Evolutionary conservation across 2,888 invertebrate genomes (phyloP).

Genomic region (Temnothorax ravouxi): DNA sequence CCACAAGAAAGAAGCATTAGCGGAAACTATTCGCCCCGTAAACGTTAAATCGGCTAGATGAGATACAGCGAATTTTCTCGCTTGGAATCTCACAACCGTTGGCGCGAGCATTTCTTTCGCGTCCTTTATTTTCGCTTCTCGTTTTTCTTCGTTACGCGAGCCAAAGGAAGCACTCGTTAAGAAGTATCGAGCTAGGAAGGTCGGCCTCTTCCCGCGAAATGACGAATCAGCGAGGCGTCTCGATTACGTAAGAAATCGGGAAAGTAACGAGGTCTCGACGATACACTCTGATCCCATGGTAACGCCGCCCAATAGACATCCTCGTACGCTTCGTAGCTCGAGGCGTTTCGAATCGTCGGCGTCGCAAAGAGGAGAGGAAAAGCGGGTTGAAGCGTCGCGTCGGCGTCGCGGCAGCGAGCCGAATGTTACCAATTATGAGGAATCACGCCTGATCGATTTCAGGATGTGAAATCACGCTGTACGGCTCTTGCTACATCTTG

Average conservation of each 20-base stretch:
- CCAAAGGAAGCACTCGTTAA: slow-evolving; percentile 49
- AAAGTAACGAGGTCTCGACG: slow-evolving; percentile 69
- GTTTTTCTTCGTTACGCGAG: slow-evolving; percentile 45
- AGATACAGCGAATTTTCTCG: slow-evolving; percentile 47
- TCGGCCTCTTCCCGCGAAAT: slow-evolving; percentile 48
- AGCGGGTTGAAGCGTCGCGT: slow-evolving; percentile 35
- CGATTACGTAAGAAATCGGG: slow-evolving; percentile 67
- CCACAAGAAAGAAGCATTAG: background rate
- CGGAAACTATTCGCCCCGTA: background rate
- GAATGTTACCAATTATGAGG: slow-evolving; percentile 79
- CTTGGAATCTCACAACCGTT: slow-evolving; percentile 2
- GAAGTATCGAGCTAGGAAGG: slow-evolving; percentile 34
- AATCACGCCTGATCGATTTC: slow-evolving; percentile 78
- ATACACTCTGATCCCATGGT: slow-evolving; percentile 64
- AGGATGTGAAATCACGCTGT: slow-evolving; percentile 74
- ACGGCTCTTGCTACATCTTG: slow-evolving; percentile 56
- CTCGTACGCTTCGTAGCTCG: slow-evolving; percentile 47
- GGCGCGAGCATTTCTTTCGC: slow-evolving; percentile 3
- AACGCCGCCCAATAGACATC: slow-evolving; percentile 59
- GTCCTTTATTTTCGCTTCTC: slow-evolving; percentile 46
- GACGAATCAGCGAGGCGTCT: slow-evolving; percentile 64
- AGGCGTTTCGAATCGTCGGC: slow-evolving; percentile 48
- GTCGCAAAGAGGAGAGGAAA: slow-evolving; percentile 55
- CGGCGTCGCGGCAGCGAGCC: slow-evolving; percentile 16
- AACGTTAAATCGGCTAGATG: slow-evolving; percentile 48